Percentiles rank a stretch among this genome's conserved stretches.
phyloP scores from a whole-genome alignment of 2,888 invertebrate species.

The Nysson spinosus region DNA sequence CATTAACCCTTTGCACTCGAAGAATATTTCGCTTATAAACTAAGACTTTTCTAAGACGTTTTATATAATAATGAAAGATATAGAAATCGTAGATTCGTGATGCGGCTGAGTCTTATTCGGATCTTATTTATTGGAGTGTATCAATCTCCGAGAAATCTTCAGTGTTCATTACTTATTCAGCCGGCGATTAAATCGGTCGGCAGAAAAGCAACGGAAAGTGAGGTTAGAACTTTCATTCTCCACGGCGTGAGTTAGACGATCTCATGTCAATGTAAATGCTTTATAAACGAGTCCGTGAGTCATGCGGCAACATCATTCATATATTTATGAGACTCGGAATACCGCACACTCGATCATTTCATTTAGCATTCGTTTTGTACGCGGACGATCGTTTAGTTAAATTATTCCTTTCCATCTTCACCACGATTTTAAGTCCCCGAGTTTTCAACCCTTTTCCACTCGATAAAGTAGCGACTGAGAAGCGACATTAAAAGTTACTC shows the following conservation, averaged over 20 bases:
- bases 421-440: not conserved
- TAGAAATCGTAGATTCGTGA: conserved; percentile 28
- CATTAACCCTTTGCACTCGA: not conserved
- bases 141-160: conserved; percentile 23
- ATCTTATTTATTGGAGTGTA: conserved; percentile 22
- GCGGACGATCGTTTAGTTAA: conserved; percentile 14
- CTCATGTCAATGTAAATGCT: conserved; percentile 20
- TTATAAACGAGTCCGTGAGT: conserved; percentile 39
- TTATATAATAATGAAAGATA: conserved; percentile 16
- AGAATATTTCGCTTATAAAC: not conserved
- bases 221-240: conserved; percentile 36
- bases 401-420: conserved; percentile 19
- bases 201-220: conserved; percentile 33
- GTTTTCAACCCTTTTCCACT: too few species aligned
- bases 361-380: conserved; percentile 29
- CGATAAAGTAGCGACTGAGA: too few species aligned
- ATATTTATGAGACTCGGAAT: conserved; percentile 48
- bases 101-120: not conserved
- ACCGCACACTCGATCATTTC: conserved; percentile 37
- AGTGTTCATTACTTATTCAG: conserved; percentile 1
- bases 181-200: not conserved
- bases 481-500: too few species aligned
- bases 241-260: not conserved
- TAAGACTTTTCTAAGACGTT: not conserved
- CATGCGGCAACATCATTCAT: conserved; percentile 39